These are phyloP conservation scores for Axea sp. DNA, from an alignment of 2,888 invertebrate species.

Conservation along the genomic window DNA sequence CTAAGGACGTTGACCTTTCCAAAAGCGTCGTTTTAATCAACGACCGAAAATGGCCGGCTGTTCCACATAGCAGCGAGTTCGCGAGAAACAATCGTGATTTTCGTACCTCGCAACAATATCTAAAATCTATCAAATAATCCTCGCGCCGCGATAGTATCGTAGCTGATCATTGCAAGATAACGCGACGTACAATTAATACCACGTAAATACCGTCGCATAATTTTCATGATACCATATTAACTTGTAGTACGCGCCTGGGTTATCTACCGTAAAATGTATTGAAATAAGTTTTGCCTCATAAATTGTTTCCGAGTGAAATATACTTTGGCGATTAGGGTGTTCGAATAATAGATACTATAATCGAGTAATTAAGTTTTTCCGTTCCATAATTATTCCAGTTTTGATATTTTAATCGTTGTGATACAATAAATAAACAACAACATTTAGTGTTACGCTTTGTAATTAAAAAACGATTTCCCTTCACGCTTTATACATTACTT, in stretches of 20 bases:
- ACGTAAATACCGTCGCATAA: conserved; percentile 65
- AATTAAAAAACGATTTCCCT: no score
- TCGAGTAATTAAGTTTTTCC: no score
- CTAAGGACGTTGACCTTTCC: conserved; percentile 52
- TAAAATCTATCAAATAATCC: conserved; percentile 42
- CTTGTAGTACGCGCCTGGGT: conserved; percentile 27
- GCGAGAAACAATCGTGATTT: conserved; percentile 50
- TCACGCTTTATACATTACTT: no score
- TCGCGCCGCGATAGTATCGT: conserved; percentile 40
- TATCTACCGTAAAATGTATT: conserved; percentile 12
- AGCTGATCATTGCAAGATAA: conserved; percentile 60
- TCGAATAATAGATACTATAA: no score
- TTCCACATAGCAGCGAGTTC: conserved; percentile 13
- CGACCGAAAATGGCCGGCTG: conserved; percentile 19
- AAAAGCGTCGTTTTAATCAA: conserved; percentile 65
- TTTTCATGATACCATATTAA: conserved; percentile 56
- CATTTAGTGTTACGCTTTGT: no score
- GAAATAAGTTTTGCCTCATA: conserved; percentile 20
- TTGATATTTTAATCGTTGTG: no score
- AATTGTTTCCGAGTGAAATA: conserved; percentile 27
- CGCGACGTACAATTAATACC: conserved; percentile 70
- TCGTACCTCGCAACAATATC: conserved; percentile 30
- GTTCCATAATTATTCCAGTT: no score
- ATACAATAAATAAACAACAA: no score
- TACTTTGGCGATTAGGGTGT: not conserved